These are phyloP conservation scores for Drosophila navojoa DNA, from an alignment of 1,140 invertebrate species.

Conservation along the genomic window DNA sequence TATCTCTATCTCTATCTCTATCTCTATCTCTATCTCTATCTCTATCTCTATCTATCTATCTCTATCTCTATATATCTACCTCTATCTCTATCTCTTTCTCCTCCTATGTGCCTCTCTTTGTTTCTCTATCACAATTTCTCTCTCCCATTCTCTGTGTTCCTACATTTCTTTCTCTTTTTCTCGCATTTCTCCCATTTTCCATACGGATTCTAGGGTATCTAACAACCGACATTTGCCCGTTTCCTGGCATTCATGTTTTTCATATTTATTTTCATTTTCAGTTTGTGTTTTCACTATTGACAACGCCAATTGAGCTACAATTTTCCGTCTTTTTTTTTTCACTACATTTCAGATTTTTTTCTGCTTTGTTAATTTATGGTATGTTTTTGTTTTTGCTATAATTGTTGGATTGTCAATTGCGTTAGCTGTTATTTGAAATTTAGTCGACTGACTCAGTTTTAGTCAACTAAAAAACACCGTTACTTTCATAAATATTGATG, in stretches of 20 bases:
- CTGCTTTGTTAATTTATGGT: constrained; percentile 36
- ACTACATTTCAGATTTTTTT: not conserved
- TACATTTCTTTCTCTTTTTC: no score
- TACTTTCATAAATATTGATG: constrained; percentile 42
- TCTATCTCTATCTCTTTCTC: constrained; percentile 15
- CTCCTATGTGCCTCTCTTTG: no score
- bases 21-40: no score
- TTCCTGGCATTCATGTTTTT: not conserved
- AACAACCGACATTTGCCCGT: not conserved
- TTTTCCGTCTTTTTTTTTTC: no score
- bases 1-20: no score
- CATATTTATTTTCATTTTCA: constrained; percentile 26
- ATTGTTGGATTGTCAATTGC: constrained; percentile 61
- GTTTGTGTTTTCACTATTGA: constrained; percentile 48
- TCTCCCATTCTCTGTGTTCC: no score
- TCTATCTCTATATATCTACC: no score
- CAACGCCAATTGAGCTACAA: constrained; percentile 61
- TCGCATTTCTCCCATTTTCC: not conserved
- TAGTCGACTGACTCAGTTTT: constrained; percentile 9
- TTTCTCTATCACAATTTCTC: no score
- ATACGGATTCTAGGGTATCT: constrained; percentile 1
- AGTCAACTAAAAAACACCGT: constrained; percentile 35
- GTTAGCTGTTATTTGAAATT: constrained; percentile 43
- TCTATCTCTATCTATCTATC: no score
- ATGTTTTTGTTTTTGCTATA: constrained; percentile 30